A percentile compares a stretch with the other conserved stretches of the same genome.
phyloP scores from a whole-genome alignment of 2,888 invertebrate genomes.

The Heterodera filipjevi region DNA sequence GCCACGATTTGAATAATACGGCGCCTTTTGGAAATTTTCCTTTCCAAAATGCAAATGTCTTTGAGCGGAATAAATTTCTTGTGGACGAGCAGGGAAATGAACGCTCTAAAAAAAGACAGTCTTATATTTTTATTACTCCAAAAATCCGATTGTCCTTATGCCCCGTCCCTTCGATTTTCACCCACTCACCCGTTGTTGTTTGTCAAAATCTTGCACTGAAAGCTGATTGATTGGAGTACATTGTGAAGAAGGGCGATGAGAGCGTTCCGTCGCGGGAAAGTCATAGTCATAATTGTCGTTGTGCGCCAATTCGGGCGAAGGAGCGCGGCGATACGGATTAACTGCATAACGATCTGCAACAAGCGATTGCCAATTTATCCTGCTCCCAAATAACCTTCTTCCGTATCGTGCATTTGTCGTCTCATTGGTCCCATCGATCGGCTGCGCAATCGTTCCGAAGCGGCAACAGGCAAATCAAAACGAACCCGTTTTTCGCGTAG shows the following conservation, averaged over 20 bases:
- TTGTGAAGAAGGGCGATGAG: too few relatives aligned
- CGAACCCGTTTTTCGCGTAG: not conserved
- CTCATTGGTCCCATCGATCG: not conserved
- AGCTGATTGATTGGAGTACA: too few relatives aligned
- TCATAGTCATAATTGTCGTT: not conserved
- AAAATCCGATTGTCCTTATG: not conserved
- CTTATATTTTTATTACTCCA: not conserved
- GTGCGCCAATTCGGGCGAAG: not conserved
- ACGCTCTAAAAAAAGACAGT: not conserved
- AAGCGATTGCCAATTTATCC: not conserved
- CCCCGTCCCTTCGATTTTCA: not conserved
- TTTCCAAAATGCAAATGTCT: not conserved
- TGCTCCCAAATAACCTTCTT: not conserved
- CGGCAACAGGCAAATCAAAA: not conserved
- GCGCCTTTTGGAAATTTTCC: not conserved
- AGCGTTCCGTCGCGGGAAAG: not conserved
- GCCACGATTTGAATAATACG: not conserved
- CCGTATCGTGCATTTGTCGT: not conserved
- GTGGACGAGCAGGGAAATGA: not conserved
- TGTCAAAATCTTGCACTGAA: too few relatives aligned
- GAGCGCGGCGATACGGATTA: not conserved
- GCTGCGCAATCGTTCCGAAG: not conserved
- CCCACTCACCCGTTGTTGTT: too few relatives aligned
- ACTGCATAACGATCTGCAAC: not conserved
- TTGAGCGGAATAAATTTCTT: not conserved